phyloP scores from a whole-genome alignment of 2,888 invertebrate species.

The Bembecia ichneumoniformis region DNA sequence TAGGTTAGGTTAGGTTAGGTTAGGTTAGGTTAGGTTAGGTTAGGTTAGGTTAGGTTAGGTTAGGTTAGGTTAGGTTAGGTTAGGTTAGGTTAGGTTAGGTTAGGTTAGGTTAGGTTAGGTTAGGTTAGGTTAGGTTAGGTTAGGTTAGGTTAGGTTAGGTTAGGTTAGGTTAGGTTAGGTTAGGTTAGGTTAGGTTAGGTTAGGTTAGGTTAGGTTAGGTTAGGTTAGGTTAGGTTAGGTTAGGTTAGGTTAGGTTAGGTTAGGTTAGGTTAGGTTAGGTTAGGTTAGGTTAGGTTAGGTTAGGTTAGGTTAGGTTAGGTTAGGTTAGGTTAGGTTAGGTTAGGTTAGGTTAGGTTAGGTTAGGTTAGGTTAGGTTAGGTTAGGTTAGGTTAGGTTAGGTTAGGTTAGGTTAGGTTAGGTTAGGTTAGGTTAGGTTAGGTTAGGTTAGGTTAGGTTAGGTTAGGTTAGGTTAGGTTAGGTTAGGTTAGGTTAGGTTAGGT shows the following conservation, averaged over 20 bases:
- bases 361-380: too few species aligned
- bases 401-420: too few species aligned
- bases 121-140: constrained; percentile 10
- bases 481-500: too few species aligned
- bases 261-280: constrained; percentile 10
- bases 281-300: constrained; percentile 10
- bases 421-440: too few species aligned
- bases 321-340: constrained; percentile 12
- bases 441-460: too few species aligned
- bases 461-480: too few species aligned
- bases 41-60: constrained; percentile 7
- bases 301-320: constrained; percentile 12
- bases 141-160: constrained; percentile 8
- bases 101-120: constrained; percentile 8
- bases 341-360: constrained; percentile 10
- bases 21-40: constrained; percentile 8
- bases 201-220: constrained; percentile 7
- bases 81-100: constrained; percentile 9
- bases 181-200: constrained; percentile 8
- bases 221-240: constrained; percentile 8
- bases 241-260: constrained; percentile 10
- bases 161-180: constrained; percentile 7
- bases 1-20: constrained; percentile 5
- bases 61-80: constrained; percentile 7
- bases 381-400: too few species aligned